Percentiles rank a stretch among this genome's conserved stretches.
phyloP scores from a whole-genome alignment of 2,797 vertebrate genomes.

The Malacoctenus gilli region DNA sequence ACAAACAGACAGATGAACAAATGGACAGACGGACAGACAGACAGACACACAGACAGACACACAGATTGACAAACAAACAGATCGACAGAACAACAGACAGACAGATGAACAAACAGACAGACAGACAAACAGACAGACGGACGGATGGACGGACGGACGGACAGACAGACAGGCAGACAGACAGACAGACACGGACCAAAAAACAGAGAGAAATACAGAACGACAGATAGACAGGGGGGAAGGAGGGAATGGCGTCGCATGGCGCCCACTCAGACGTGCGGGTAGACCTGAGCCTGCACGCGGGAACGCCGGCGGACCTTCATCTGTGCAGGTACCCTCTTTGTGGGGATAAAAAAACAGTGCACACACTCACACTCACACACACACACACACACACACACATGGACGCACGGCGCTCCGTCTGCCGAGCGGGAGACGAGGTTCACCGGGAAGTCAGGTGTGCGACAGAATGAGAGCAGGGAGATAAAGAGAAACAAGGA shows the following conservation, averaged over 20 bases:
- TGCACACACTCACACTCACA: slow-evolving; percentile 34
- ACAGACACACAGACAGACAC: slow-evolving; percentile 32
- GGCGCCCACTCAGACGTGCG: slow-evolving; percentile 53
- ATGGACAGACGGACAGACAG: slow-evolving; percentile 24
- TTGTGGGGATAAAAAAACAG: slow-evolving; percentile 43
- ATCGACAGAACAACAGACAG: not conserved
- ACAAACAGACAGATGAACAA: slow-evolving; percentile 57
- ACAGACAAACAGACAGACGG: slow-evolving; percentile 54
- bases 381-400: slow-evolving; percentile 47
- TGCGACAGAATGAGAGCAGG: slow-evolving; percentile 75
- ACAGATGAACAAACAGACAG: slow-evolving; percentile 51
- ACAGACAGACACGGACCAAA: slow-evolving; percentile 57
- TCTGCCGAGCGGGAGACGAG: slow-evolving; percentile 52
- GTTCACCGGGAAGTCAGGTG: slow-evolving; percentile 64
- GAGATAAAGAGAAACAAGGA: slow-evolving; percentile 31
- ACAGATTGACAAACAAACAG: no score
- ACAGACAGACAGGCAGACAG: slow-evolving; percentile 31
- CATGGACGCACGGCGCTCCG: slow-evolving; percentile 39
- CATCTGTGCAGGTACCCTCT: slow-evolving; percentile 56
- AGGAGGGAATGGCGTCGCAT: slow-evolving; percentile 36
- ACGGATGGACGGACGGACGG: slow-evolving; percentile 1
- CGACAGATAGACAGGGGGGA: slow-evolving; percentile 17
- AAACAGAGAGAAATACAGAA: slow-evolving; percentile 37
- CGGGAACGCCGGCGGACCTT: slow-evolving; percentile 10
- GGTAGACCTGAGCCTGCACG: slow-evolving; percentile 6